Conservation (phyloP, 92 coral and sea anemone genomes). For the Epizoanthus scotinus region DNA sequence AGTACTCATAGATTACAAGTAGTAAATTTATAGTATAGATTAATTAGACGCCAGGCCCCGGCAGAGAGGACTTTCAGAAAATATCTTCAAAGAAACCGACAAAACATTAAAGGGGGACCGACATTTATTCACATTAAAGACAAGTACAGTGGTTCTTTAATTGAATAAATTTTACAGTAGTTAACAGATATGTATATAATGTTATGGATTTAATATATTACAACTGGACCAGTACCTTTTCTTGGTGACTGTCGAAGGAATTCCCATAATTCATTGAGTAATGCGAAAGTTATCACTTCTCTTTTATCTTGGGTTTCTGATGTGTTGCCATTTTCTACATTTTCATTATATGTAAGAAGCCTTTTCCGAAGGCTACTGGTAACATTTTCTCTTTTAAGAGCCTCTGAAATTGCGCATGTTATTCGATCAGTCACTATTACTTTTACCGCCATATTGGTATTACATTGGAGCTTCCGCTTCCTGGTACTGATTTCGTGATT, state of each 20-base stretch:
- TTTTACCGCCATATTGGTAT: constrained; percentile 80
- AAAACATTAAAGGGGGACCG: too few species aligned
- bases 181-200: too few species aligned
- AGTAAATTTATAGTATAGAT: too few species aligned
- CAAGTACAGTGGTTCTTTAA: background rate
- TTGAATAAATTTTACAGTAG: background rate
- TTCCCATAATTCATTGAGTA: constrained; percentile 62
- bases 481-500: too few species aligned
- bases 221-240: background rate
- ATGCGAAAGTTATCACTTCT: constrained; percentile 38
- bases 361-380: constrained; percentile 22
- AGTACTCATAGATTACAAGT: too few species aligned
- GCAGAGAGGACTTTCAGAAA: too few species aligned
- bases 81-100: too few species aligned
- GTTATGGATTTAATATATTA: too few species aligned
- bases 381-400: constrained; percentile 41
- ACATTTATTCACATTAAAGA: too few species aligned
- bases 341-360: constrained; percentile 9
- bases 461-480: too few species aligned
- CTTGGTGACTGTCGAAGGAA: constrained; percentile 25
- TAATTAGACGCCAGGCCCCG: too few species aligned
- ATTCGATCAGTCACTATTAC: constrained; percentile 65
- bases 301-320: background rate
- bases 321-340: constrained; percentile 7
- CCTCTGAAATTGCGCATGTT: constrained; percentile 62